These are phyloP conservation scores for Ceyx margarethae DNA, from an alignment of 2,113 vertebrate species.

Conservation along the genomic window DNA sequence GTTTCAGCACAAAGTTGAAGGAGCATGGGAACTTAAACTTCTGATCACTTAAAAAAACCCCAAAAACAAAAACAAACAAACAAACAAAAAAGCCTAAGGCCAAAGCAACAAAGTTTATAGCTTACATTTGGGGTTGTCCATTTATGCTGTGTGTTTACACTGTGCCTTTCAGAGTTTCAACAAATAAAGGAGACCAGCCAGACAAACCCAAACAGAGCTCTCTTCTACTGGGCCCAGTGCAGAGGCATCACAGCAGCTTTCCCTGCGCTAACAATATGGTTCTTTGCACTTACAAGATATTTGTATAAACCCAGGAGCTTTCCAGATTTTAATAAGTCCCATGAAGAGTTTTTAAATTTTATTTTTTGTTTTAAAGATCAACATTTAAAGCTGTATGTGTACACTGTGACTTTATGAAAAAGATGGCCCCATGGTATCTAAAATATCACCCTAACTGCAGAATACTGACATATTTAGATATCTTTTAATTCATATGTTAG, in stretches of 20 bases:
- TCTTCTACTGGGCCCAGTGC: background rate
- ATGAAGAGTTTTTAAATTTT: background rate
- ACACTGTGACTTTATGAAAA: background rate
- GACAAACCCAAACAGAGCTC: conserved; percentile 9
- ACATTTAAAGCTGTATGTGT: background rate
- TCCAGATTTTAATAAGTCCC: background rate
- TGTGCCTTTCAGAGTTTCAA: background rate
- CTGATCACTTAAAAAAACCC: background rate
- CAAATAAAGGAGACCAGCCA: background rate
- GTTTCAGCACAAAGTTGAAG: background rate
- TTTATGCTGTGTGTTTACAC: background rate
- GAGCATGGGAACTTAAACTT: background rate
- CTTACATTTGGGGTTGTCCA: background rate
- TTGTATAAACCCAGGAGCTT: background rate
- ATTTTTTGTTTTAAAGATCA: background rate
- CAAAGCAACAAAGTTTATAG: background rate
- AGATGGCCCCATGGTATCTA: background rate
- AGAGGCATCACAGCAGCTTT: background rate
- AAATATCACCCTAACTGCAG: background rate
- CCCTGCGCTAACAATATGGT: background rate
- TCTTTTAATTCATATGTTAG: conserved; percentile 38
- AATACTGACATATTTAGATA: background rate
- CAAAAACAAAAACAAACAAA: too few species aligned
- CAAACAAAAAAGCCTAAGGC: background rate
- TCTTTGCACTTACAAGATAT: background rate